A percentile compares a stretch with the other conserved stretches of the same genome.
These are phyloP conservation scores for Charaxes varanes DNA, from an alignment of 1,140 invertebrate genomes.

Conservation along the genomic window DNA sequence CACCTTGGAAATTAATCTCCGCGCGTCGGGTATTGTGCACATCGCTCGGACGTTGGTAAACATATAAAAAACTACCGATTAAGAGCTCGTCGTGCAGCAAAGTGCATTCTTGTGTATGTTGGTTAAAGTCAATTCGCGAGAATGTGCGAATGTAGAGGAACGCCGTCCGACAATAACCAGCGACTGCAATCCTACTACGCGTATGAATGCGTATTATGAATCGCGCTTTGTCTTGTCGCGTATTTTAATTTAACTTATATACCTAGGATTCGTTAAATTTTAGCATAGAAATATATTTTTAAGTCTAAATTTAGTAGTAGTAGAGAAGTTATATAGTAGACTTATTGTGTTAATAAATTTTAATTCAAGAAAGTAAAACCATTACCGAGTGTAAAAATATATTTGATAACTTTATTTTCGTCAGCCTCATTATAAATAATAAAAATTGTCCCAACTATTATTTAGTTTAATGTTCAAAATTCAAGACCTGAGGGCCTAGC, in stretches of 20 bases:
- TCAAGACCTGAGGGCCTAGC: no score
- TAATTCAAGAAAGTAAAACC: no score
- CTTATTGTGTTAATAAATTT: no score
- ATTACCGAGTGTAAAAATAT: no score
- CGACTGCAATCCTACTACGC: slow-evolving; percentile 20
- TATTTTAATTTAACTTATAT: slow-evolving; percentile 8
- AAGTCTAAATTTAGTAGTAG: no score
- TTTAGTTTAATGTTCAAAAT: no score
- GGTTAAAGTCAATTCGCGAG: slow-evolving; percentile 56
- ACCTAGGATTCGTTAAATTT: no score
- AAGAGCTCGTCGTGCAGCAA: slow-evolving; percentile 46
- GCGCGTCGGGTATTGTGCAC: slow-evolving; percentile 50
- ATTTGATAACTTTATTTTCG: no score
- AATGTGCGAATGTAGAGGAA: slow-evolving; percentile 54
- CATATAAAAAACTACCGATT: slow-evolving; percentile 65
- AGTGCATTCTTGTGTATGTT: slow-evolving; percentile 70
- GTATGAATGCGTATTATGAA: slow-evolving; percentile 29
- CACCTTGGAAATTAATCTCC: slow-evolving; percentile 68
- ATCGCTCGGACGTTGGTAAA: slow-evolving; percentile 41
- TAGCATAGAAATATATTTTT: no score
- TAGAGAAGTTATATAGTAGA: no score
- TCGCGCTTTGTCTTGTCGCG: slow-evolving; percentile 27
- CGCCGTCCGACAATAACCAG: slow-evolving; percentile 34
- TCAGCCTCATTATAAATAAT: no score
- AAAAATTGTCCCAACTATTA: no score